phyloP scores from a whole-genome alignment of 2,888 invertebrate species.

The Anoncus sp. region DNA sequence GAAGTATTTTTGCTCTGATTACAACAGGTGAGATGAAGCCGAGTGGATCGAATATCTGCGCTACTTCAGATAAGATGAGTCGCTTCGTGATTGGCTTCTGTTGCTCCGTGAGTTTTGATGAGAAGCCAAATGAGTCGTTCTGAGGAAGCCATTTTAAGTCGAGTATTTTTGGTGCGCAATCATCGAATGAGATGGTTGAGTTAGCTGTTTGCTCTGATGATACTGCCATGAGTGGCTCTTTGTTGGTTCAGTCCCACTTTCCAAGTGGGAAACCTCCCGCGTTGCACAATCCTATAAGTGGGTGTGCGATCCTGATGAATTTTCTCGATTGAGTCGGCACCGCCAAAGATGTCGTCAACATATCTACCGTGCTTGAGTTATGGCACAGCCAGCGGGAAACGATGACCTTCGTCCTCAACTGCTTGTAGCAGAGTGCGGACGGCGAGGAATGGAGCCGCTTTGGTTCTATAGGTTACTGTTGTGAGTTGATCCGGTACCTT shows the following conservation, averaged over 20 bases:
- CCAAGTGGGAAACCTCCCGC: constrained; percentile 55
- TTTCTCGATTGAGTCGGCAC: constrained; percentile 28
- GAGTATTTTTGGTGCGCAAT: constrained; percentile 36
- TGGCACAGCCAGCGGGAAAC: constrained; percentile 39
- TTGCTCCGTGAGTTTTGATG: neutral
- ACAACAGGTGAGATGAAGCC: constrained; percentile 53
- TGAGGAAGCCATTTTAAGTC: constrained; percentile 30
- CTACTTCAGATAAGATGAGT: constrained; percentile 38
- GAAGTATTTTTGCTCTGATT: constrained; percentile 52
- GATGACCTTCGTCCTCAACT: constrained; percentile 36
- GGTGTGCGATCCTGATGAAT: neutral
- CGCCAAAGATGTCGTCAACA: constrained; percentile 64
- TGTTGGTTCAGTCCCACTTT: constrained; percentile 26
- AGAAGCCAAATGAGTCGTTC: constrained; percentile 18
- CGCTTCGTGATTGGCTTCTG: constrained; percentile 53
- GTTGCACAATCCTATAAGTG: constrained; percentile 43
- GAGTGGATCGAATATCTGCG: constrained; percentile 60
- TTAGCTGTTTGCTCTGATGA: constrained; percentile 11
- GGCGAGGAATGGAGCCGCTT: constrained; percentile 47
- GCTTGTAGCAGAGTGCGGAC: constrained; percentile 49
- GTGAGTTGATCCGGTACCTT: constrained; percentile 21
- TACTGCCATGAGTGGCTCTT: neutral
- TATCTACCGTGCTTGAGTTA: constrained; percentile 44
- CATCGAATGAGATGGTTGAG: constrained; percentile 34
- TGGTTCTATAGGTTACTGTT: constrained; percentile 45